These are phyloP conservation scores for Mesorhabditis spiculigera DNA, from an alignment of 2,888 invertebrate species.

Conservation along the genomic window DNA sequence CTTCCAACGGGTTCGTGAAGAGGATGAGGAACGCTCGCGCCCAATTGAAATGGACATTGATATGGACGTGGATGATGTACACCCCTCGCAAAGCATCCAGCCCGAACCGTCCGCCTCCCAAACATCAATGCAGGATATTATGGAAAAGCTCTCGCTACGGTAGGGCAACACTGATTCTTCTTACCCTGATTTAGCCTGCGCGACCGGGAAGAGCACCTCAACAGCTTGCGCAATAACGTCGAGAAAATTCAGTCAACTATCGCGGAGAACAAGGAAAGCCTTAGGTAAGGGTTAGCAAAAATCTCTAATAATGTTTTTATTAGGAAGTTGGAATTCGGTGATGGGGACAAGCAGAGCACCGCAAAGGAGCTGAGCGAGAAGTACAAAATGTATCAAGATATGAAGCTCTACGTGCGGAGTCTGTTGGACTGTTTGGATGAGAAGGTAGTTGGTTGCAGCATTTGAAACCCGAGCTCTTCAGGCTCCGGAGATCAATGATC, in stretches of 20 bases:
- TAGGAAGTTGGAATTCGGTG: slow-evolving; percentile 62
- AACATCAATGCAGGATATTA: slow-evolving; percentile 28
- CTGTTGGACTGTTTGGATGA: slow-evolving; percentile 94
- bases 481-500: slow-evolving; percentile 55
- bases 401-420: slow-evolving; percentile 89
- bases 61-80: slow-evolving; percentile 23
- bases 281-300: slow-evolving; percentile 13
- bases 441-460: slow-evolving; percentile 70
- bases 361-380: slow-evolving; percentile 71
- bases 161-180: slow-evolving; percentile 7
- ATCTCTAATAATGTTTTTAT: background rate
- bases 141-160: slow-evolving; percentile 32
- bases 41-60: slow-evolving; percentile 50
- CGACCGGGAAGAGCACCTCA: slow-evolving; percentile 67
- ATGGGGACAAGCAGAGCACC: slow-evolving; percentile 63
- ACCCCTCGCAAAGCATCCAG: background rate
- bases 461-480: slow-evolving; percentile 1
- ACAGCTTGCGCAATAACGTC: slow-evolving; percentile 65
- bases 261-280: slow-evolving; percentile 61
- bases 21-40: background rate
- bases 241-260: slow-evolving; percentile 64
- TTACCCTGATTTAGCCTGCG: slow-evolving; percentile 62
- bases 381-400: slow-evolving; percentile 89
- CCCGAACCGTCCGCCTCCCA: slow-evolving; percentile 20
- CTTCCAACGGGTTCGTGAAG: background rate